A percentile compares a stretch with the other conserved stretches of the same genome.
Evolutionary conservation across 1,140 invertebrate species (phyloP).

Genomic region (Panulirus ornatus): DNA sequence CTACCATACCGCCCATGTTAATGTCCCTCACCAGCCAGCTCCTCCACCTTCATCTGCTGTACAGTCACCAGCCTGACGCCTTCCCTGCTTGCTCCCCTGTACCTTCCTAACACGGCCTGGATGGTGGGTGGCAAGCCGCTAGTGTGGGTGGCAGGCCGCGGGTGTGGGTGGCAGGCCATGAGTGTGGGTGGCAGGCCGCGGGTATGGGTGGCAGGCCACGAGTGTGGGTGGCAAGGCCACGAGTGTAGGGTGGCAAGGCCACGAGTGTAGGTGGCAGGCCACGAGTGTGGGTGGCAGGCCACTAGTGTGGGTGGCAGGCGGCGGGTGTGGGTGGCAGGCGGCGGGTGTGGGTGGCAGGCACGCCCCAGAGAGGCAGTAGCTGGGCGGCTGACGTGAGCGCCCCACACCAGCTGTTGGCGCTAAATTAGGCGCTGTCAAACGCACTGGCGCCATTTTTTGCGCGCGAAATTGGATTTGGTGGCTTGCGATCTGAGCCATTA

Average conservation of each 20-base stretch:
- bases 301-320: neutral
- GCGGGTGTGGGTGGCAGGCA: neutral
- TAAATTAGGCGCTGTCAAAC: slow-evolving; percentile 60
- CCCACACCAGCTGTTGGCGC: slow-evolving; percentile 41
- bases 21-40: too few species aligned
- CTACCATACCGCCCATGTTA: too few species aligned
- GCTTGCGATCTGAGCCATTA: slow-evolving; percentile 43
- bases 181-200: neutral
- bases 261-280: neutral
- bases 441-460: slow-evolving; percentile 57
- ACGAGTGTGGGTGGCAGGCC: neutral
- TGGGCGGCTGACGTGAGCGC: neutral
- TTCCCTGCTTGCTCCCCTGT: too few species aligned
- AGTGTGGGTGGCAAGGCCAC: too few species aligned
- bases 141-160: neutral
- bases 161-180: neutral
- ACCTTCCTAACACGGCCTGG: too few species aligned
- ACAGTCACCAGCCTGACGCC: too few species aligned
- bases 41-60: too few species aligned
- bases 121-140: neutral
- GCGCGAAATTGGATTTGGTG: slow-evolving; percentile 53
- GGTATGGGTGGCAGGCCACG: neutral
- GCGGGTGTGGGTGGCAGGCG: neutral
- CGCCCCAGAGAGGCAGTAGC: neutral
- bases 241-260: neutral